Base-by-base conservation (phyloP, 2,888 invertebrate genomes). In the Frankliniella intonsa region DNA sequence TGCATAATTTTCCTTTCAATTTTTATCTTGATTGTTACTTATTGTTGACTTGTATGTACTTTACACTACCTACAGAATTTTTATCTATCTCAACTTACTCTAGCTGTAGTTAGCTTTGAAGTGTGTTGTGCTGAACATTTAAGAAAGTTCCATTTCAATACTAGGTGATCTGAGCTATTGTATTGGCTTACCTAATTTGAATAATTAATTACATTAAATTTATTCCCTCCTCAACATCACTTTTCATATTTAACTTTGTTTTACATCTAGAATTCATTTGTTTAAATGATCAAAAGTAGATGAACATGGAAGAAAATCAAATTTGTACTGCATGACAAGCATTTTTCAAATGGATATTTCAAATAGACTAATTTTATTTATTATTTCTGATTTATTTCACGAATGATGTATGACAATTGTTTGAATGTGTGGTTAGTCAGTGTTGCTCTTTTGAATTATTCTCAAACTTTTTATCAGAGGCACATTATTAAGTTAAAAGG, bases 61-160 rank as follows among this genome's bases (percentile, higher is more conserved):
- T 22, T 76, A 25, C 25, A 22, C 69, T 38, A 5, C 69, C 25
- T 25, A 25, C 12, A 76, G 69, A 76, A 38, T 38, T 38, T 38
- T 38, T 5, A 38, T 38, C 38, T 38, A 38, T 38, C 38, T 38
- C 38, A 38, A 38, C 38, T 38, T 38, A 2, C 38, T 81, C 38
- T 65, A 81, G 65, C 69, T 81, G 62, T 50, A 81, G 65, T 55
- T 69, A 81, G 69, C 69, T 76, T 76, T 76, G 25, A 76, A 76
- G 69, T 76, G 69, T 76, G 69, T 76, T 76, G 12, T 76, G 69
- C 69, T 76, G 69, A 76, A 76, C 25, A 12, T 25, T 8, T 76
- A 76, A 22, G 22, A 22, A 76, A 62, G 62, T 62, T 22, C 69
- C 22, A 12, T 38, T 38, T 38, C 38, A 38, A 38, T 76, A 25